These are phyloP conservation scores for Patiria miniata DNA, from an alignment of 35 echinoderm and acorn worm species.

Conservation along the genomic window DNA sequence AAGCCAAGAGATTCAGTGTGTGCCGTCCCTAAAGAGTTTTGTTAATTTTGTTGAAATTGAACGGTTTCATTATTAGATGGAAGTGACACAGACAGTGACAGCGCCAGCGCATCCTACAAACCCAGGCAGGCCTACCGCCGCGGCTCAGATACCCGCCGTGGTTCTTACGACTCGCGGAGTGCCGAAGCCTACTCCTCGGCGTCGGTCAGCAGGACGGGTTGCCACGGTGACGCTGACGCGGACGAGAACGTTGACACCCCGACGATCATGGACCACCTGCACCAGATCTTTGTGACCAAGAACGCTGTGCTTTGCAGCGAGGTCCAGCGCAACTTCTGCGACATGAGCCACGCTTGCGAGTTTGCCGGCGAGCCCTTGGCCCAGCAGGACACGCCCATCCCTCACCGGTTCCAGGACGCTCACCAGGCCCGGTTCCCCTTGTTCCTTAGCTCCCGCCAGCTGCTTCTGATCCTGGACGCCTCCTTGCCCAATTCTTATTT, in stretches of 20 bases:
- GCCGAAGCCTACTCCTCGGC: too few species aligned
- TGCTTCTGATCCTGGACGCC: slow-evolving; percentile 48
- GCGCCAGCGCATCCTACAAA: too few species aligned
- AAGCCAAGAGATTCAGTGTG: too few species aligned
- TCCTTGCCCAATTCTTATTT: slow-evolving; percentile 48
- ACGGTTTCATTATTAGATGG: too few species aligned
- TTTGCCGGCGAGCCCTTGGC: slow-evolving; percentile 8
- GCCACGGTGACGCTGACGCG: not conserved
- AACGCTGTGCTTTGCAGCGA: slow-evolving; percentile 57
- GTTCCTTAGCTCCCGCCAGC: slow-evolving; percentile 54
- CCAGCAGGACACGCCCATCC: slow-evolving; percentile 12
- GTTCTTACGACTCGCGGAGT: too few species aligned
- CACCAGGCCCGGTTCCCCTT: slow-evolving; percentile 27
- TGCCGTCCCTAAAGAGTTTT: too few species aligned
- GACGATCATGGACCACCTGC: slow-evolving; percentile 26
- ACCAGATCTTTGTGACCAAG: slow-evolving; percentile 50
- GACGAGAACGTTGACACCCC: not conserved
- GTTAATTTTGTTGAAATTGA: too few species aligned
- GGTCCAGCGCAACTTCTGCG: slow-evolving; percentile 56
- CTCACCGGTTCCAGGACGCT: slow-evolving; percentile 48
- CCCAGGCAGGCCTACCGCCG: too few species aligned
- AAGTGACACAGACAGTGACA: too few species aligned
- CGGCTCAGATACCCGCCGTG: too few species aligned
- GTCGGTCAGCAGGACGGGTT: too few species aligned
- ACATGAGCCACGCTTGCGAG: slow-evolving; percentile 45